Base-by-base conservation (phyloP, 2,113 vertebrate species). In the Australoheros scitulus region DNA sequence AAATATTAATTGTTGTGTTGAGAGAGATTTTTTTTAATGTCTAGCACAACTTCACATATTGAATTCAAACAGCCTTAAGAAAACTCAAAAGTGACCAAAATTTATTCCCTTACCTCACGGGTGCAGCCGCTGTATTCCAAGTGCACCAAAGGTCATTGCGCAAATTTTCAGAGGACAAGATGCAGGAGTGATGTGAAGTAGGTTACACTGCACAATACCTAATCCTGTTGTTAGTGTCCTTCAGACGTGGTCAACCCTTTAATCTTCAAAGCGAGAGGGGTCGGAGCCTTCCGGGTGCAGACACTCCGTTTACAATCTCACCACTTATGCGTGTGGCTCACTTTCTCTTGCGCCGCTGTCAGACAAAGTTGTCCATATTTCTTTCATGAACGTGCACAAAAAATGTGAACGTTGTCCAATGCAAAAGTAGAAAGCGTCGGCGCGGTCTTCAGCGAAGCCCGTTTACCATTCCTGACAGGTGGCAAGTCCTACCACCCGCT, bases 161-260 rank as follows among this genome's bases (percentile, higher is more conserved):
- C 85, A 88, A 88, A 89, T 83, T 77, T 91, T 92, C 85, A 84
- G 87, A 84, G 83, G 88, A 92, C 83, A 82, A 80, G 65, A 92
- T 80, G 64, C 18, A 24, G 84, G 63, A 91, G 79, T 86, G 83
- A 88, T 74, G 88, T 83, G 80, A 91, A 92, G 92, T 91, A 85
- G 84, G 88, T 87, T 90, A 68, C 70, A 81, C 75, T 29, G 47
- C 79, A 85, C 86, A 83, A 86, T 74, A 52, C 85, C 88, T 94
- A 94, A 95, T 94, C 94, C 94, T 50, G 86, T 90, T 87, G 86
- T 91, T 86, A 79, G 74, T 91, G 93, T 94, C 94, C 92, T 90
- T 90, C 89, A 92, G 86, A 91, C 88, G 87, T 79, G 79, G 91
- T 89, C 90, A 94, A 79, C 74, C 83, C 82, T 77, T 57, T 93